A percentile compares a stretch with the other conserved stretches of the same genome.
Evolutionary conservation across 2,888 invertebrate species (phyloP).

Genomic region (Heliconius charithonia): DNA sequence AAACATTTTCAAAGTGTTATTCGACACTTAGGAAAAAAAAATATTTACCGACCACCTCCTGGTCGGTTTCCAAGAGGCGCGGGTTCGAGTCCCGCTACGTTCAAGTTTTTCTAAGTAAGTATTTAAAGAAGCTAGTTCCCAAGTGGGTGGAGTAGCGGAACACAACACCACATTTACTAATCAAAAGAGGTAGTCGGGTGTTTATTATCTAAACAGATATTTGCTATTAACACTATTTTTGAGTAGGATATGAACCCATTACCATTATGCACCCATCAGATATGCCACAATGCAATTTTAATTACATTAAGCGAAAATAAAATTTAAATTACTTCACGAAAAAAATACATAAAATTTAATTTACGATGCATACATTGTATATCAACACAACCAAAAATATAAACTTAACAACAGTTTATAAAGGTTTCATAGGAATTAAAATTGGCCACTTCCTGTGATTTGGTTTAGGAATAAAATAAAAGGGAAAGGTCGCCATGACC

Average conservation of each 20-base stretch:
- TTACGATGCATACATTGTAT: constrained; percentile 13
- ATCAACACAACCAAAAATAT: constrained; percentile 30
- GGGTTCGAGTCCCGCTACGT: too few species aligned
- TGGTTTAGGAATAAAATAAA: constrained; percentile 66
- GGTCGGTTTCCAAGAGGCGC: too few species aligned
- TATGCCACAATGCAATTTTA: too few species aligned
- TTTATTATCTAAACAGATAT: too few species aligned
- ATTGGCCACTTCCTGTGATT: constrained; percentile 78
- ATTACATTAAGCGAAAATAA: too few species aligned
- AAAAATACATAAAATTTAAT: background rate
- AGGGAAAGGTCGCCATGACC: constrained; percentile 70
- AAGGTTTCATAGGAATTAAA: constrained; percentile 70
- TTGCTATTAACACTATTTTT: background rate
- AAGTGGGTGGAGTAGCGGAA: background rate
- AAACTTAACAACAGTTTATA: constrained; percentile 44
- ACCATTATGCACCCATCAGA: too few species aligned
- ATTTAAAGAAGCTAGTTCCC: too few species aligned
- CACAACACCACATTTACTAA: background rate
- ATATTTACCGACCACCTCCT: too few species aligned
- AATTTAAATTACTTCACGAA: background rate
- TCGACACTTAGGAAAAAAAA: too few species aligned
- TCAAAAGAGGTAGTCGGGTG: background rate
- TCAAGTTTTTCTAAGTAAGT: too few species aligned
- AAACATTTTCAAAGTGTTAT: too few species aligned
- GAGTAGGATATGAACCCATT: background rate